Base-by-base conservation (phyloP, 2,113 vertebrate species). In the Acanthochromis polyacanthus region DNA sequence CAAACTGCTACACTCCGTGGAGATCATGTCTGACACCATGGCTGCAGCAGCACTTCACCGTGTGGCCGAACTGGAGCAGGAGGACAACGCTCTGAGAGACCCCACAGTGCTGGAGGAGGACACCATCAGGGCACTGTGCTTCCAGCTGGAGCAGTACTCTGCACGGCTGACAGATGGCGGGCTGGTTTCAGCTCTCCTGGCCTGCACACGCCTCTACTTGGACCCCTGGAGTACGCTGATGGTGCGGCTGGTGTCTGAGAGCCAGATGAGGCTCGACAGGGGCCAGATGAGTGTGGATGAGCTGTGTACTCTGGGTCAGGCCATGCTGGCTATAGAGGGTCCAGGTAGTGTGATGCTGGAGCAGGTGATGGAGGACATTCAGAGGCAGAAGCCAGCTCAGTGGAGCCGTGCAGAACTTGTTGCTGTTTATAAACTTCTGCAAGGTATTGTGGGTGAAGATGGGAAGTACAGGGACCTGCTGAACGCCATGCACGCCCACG, bases 41-140 rank as follows among this genome's bases (percentile, higher is more conserved):
- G 96, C 95, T 0, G 95, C 95, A 0, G 90, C 89, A 20, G 95
- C 91, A 3, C 90, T 99, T 17, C 94, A 94, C 55, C 93, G 92
- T n/a, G 91, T 99, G 63, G 96, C 95, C 23, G 95, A 98, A 71
- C 28, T 97, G 71, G 96, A 95, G 72, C 83, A 75, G 23, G 92
- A 85, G 11, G 87, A 73, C 0, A 12, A 0, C 0, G 71, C 79
- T 0, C 84, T 95, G n/a, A 90, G 81, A 40, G 91, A 95, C 19
- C 94, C 94, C 0, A 65, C 15, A 3, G 48, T 97, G 5, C 80
- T 97, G 45, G 93, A 95, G 30, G 92, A 93, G 4, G 70, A 89
- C 1, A 19, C 83, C 59, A 93, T 99, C 60, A 93, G 84, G 57
- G 91, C 94, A 0, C 69, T 98, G 5, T 99, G 96, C 82, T 90